These are phyloP conservation scores for Pharmacophagus antenor DNA, from an alignment of 2,888 invertebrate species.

Conservation along the genomic window DNA sequence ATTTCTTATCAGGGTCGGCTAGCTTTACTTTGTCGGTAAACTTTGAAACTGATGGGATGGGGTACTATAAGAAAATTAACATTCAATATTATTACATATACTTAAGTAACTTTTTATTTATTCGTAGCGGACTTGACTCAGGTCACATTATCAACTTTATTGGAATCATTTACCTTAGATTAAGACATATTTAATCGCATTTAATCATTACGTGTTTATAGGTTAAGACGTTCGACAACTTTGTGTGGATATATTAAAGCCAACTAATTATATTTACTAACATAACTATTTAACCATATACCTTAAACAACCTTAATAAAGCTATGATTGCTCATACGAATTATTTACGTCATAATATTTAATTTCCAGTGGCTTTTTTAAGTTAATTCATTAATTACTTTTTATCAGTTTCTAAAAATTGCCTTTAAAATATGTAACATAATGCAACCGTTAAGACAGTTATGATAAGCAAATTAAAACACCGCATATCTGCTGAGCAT, in stretches of 20 bases:
- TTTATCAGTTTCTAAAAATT: too few species aligned
- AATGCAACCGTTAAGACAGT: too few species aligned
- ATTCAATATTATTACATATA: neutral
- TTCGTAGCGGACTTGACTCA: neutral
- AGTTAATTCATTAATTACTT: too few species aligned
- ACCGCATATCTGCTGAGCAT: too few species aligned
- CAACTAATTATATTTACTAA: slow-evolving; percentile 20
- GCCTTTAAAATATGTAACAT: too few species aligned
- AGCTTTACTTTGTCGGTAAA: neutral
- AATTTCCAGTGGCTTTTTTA: too few species aligned
- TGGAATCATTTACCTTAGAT: neutral
- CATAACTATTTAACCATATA: too few species aligned
- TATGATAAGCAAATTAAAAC: too few species aligned
- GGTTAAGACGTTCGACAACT: neutral
- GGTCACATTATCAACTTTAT: neutral
- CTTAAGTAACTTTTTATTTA: neutral
- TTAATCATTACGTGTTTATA: neutral
- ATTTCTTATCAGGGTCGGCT: neutral
- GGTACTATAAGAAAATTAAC: neutral
- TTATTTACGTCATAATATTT: too few species aligned
- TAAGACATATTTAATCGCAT: slow-evolving; percentile 22
- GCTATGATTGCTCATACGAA: too few species aligned
- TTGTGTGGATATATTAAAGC: slow-evolving; percentile 8
- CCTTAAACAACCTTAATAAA: too few species aligned
- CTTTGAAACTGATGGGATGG: neutral